Conservation (phyloP, 2,888 invertebrate genomes). For the Serripes groenlandicus region DNA sequence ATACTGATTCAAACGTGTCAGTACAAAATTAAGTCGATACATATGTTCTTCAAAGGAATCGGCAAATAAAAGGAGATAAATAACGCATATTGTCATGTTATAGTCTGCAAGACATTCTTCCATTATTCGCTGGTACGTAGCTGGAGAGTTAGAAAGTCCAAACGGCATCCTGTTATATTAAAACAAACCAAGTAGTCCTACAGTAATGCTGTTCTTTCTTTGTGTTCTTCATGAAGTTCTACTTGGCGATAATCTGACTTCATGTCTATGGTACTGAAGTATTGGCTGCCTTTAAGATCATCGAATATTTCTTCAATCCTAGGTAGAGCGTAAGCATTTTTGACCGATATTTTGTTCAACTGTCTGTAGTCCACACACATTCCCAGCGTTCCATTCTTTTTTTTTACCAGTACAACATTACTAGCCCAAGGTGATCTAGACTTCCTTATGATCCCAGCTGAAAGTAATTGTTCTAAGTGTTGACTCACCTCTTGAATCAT, state of each 20-base stretch:
- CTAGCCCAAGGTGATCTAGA: conserved; percentile 57
- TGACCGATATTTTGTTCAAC: conserved; percentile 51
- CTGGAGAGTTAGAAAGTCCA: conserved; percentile 51
- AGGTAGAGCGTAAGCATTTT: conserved; percentile 61
- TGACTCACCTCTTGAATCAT: conserved; percentile 56
- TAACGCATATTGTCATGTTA: conserved; percentile 35
- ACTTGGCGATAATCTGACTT: conserved; percentile 60
- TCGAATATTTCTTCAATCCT: conserved; percentile 66
- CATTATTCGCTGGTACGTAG: conserved; percentile 60
- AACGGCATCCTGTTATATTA: conserved; percentile 52
- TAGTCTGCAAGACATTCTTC: conserved; percentile 35
- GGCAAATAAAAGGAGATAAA: conserved; percentile 55
- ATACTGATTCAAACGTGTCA: conserved; percentile 28
- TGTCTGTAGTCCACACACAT: conserved; percentile 64
- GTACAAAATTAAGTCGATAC: conserved; percentile 35
- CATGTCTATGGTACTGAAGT: conserved; percentile 50
- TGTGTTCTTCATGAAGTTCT: conserved; percentile 52
- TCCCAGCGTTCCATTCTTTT: conserved; percentile 56
- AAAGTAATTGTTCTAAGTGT: conserved; percentile 61
- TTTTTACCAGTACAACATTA: conserved; percentile 52
- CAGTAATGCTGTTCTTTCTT: conserved; percentile 51
- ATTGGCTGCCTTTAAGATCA: conserved; percentile 40
- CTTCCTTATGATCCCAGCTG: conserved; percentile 53
- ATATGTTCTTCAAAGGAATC: conserved; percentile 46
- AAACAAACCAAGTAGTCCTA: conserved; percentile 20